phyloP scores from a whole-genome alignment of 1,140 invertebrate species.

The Araneus ventricosus region DNA sequence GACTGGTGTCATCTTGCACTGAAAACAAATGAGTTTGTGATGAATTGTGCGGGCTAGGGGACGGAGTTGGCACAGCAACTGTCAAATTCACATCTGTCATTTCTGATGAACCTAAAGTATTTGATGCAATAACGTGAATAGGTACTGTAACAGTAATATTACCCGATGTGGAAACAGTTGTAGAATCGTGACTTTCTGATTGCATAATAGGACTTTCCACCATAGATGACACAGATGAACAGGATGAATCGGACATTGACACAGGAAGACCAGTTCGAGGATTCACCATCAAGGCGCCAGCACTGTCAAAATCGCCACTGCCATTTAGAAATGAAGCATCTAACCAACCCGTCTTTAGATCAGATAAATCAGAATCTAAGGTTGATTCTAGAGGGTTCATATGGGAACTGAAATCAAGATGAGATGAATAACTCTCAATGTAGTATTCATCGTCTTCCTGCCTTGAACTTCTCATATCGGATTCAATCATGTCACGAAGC shows the following conservation, averaged over 20 bases:
- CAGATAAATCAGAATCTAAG: slow-evolving; percentile 75
- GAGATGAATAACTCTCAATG: slow-evolving; percentile 33
- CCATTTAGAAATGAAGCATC: slow-evolving; percentile 55
- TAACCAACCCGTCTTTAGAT: slow-evolving; percentile 38
- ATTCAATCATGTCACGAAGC: slow-evolving; percentile 86
- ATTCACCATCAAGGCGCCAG: slow-evolving; percentile 79
- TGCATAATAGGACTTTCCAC: neutral
- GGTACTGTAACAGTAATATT: slow-evolving; percentile 67
- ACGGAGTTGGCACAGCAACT: slow-evolving; percentile 76
- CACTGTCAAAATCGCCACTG: slow-evolving; percentile 71
- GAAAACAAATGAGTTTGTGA: slow-evolving; percentile 66
- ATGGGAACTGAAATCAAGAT: neutral
- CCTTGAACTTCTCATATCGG: slow-evolving; percentile 86
- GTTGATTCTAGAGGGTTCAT: slow-evolving; percentile 30
- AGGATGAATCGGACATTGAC: neutral
- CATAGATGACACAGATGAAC: slow-evolving; percentile 4
- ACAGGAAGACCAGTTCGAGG: slow-evolving; percentile 80
- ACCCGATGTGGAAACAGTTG: slow-evolving; percentile 45
- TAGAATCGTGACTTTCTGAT: slow-evolving; percentile 38
- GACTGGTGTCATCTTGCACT: slow-evolving; percentile 40
- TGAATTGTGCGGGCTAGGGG: slow-evolving; percentile 76
- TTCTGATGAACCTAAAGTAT: slow-evolving; percentile 41
- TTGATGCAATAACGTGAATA: slow-evolving; percentile 52
- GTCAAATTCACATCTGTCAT: slow-evolving; percentile 67
- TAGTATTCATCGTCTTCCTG: slow-evolving; percentile 38